These are phyloP conservation scores for Capromys pilorides DNA, from an alignment of 2,797 vertebrate genomes.

Conservation along the genomic window DNA sequence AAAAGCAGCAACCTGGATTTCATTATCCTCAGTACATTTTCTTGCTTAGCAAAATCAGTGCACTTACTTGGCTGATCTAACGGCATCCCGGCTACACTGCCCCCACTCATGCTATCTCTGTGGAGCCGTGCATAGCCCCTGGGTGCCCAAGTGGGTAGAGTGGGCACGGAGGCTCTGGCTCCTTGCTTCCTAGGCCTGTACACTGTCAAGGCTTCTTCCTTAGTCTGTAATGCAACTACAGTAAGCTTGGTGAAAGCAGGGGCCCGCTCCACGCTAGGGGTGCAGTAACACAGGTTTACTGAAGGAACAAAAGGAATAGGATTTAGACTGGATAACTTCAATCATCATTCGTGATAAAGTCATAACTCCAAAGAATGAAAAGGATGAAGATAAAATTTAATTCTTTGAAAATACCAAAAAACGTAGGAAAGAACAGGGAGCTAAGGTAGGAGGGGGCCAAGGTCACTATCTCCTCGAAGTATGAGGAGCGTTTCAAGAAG, in stretches of 20 bases:
- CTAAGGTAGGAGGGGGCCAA: not conserved
- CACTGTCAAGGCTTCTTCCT: not conserved
- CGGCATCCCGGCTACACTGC: not conserved
- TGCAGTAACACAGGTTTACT: slow-evolving; percentile 1
- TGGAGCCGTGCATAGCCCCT: not conserved
- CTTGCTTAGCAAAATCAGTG: not conserved
- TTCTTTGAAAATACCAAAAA: slow-evolving; percentile 33
- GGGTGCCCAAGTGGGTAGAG: not conserved
- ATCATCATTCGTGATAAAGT: slow-evolving; percentile 28
- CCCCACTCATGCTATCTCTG: not conserved
- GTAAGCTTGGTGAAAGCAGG: not conserved
- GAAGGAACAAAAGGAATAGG: not conserved
- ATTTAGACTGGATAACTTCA: not conserved
- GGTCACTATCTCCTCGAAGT: not conserved
- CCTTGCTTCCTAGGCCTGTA: not conserved
- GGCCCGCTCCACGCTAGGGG: not conserved
- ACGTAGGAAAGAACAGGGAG: not conserved
- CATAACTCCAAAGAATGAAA: not conserved
- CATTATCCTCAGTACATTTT: not conserved
- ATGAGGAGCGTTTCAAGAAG: not conserved
- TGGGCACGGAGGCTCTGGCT: not conserved
- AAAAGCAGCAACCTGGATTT: not conserved
- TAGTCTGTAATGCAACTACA: not conserved
- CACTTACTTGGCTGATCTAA: not conserved
- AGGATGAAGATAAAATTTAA: not conserved